Percentiles rank a stretch among this genome's conserved stretches.
These are phyloP conservation scores for Neoitamus cyanurus DNA, from an alignment of 2,888 invertebrate species.

Conservation along the genomic window DNA sequence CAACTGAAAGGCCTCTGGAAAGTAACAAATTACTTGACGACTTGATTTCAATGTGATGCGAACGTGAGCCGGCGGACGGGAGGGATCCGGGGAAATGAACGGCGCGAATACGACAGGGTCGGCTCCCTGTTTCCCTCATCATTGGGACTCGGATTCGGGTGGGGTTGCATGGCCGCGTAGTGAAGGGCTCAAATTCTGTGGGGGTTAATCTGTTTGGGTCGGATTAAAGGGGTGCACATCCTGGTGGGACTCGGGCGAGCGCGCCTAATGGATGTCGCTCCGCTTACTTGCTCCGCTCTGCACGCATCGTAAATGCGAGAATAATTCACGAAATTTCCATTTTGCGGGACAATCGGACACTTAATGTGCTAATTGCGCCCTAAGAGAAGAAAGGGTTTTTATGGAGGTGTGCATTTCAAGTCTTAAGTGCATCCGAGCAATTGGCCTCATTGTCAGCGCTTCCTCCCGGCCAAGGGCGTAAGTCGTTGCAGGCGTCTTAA, in stretches of 20 bases:
- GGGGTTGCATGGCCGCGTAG: neutral
- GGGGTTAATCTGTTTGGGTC: slow-evolving; percentile 37
- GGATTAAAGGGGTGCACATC: slow-evolving; percentile 32
- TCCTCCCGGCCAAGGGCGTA: neutral
- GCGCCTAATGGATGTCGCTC: neutral
- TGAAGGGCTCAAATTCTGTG: neutral
- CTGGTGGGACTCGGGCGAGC: neutral
- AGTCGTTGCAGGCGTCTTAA: slow-evolving; percentile 12
- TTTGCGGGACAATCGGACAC: neutral
- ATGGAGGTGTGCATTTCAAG: slow-evolving; percentile 12
- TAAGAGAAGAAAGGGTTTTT: neutral
- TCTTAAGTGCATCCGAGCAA: neutral
- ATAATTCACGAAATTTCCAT: neutral
- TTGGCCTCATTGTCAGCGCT: neutral
- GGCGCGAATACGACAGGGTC: too few relatives aligned
- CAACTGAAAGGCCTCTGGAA: slow-evolving; percentile 47
- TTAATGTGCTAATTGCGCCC: neutral
- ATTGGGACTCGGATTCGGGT: neutral
- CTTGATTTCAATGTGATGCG: slow-evolving; percentile 45
- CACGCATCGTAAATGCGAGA: neutral
- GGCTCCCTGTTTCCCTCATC: neutral
- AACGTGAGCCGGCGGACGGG: neutral
- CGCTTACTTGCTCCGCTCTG: neutral
- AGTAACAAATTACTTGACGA: slow-evolving; percentile 51
- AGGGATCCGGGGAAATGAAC: neutral